Evolutionary conservation across 1,140 invertebrate genomes (phyloP).

Genomic region (Heliconius nattereri): DNA sequence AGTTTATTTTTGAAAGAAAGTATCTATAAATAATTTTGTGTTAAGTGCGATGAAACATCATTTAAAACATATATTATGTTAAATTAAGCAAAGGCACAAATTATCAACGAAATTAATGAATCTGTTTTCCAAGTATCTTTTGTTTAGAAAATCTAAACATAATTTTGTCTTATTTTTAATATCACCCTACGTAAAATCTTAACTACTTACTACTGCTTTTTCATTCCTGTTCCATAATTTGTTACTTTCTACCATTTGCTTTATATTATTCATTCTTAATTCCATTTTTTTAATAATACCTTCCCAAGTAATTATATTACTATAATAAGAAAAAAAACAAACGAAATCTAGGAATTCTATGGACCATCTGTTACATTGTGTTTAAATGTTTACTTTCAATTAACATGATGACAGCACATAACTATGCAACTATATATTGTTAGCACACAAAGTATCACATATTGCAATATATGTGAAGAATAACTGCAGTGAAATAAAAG

Average conservation of each 20-base stretch:
- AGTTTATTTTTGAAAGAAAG: conserved; percentile 39
- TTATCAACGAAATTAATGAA: background rate
- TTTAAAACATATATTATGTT: background rate
- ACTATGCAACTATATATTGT: background rate
- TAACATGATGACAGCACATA: background rate
- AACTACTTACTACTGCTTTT: too few relatives aligned
- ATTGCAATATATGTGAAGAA: background rate
- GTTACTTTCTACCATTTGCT: background rate
- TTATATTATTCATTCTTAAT: background rate
- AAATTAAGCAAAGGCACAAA: background rate
- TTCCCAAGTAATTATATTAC: background rate
- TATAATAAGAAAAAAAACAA: background rate
- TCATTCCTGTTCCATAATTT: background rate
- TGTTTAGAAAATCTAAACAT: background rate
- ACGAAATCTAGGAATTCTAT: background rate
- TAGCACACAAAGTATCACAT: background rate
- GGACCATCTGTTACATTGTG: background rate
- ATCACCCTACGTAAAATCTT: background rate
- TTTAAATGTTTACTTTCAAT: background rate
- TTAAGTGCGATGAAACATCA: background rate
- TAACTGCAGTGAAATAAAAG: too few relatives aligned
- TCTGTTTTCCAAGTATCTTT: background rate
- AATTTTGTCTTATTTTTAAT: background rate
- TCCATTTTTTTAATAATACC: background rate
- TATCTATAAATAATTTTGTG: conserved; percentile 23